A percentile compares a stretch with the other conserved stretches of the same genome.
phyloP scores from a whole-genome alignment of 2,797 vertebrate genomes.

The Sebastes taczanowskii region DNA sequence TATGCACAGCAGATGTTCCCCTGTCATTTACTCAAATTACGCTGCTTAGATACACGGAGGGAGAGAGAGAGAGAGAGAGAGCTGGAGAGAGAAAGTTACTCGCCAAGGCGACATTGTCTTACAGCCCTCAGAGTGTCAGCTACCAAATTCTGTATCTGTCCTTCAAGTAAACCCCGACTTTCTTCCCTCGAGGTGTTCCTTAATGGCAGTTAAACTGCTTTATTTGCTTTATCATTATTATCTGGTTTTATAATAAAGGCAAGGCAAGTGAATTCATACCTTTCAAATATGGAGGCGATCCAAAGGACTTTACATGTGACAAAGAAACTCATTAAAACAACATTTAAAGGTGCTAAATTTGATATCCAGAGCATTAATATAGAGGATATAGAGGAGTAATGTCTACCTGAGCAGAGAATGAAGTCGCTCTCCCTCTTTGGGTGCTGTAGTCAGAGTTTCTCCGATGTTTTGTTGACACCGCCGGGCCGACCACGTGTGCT shows the following conservation, averaged over 20 bases:
- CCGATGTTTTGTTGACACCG: too few relatives aligned
- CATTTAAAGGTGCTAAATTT: background rate
- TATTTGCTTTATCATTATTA: background rate
- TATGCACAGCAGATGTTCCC: conserved; percentile 83
- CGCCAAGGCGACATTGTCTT: conserved; percentile 77
- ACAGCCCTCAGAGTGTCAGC: conserved; percentile 54
- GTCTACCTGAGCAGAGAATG: too few relatives aligned
- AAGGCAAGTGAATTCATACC: background rate
- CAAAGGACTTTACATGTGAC: background rate
- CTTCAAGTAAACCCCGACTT: conserved; percentile 37
- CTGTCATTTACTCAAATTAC: conserved; percentile 85
- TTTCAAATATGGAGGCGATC: background rate
- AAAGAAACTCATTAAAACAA: background rate
- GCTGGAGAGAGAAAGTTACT: conserved; percentile 62
- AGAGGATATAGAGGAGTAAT: too few relatives aligned
- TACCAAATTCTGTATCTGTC: conserved; percentile 57
- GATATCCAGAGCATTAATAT: too few relatives aligned
- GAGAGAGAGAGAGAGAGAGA: conserved; percentile 38
- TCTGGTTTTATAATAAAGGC: background rate
- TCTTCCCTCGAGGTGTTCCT: background rate
- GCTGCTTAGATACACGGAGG: conserved; percentile 76
- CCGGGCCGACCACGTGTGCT: too few relatives aligned
- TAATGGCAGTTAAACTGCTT: background rate
- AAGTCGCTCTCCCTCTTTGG: too few relatives aligned
- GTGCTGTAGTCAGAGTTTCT: fast-evolving